Conservation (phyloP, 2,113 vertebrate genomes). For the Aegypius monachus region DNA sequence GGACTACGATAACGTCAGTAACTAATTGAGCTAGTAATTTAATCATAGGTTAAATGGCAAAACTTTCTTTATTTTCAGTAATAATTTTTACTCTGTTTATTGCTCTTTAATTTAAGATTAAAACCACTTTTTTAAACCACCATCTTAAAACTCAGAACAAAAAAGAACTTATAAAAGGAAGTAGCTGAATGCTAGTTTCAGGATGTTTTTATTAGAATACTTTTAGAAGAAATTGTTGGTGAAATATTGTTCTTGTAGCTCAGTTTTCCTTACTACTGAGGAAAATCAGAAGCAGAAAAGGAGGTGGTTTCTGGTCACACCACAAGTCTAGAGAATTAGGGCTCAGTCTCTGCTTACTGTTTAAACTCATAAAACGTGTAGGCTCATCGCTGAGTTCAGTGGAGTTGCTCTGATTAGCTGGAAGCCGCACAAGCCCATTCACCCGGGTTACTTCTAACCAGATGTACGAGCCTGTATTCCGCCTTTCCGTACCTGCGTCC, state of each 20-base stretch:
- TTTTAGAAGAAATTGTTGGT: conserved; percentile 49
- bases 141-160: background rate
- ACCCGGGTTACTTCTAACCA: background rate
- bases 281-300: conserved; percentile 64
- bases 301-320: conserved; percentile 59
- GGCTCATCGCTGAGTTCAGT: background rate
- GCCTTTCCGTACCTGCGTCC: background rate
- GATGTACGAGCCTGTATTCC: background rate
- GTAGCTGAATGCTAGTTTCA: background rate
- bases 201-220: conserved; percentile 57
- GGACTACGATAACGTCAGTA: background rate
- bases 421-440: background rate
- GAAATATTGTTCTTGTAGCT: conserved; percentile 56
- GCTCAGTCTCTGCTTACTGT: background rate
- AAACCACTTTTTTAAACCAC: background rate
- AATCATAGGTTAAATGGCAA: background rate
- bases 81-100: background rate
- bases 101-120: background rate
- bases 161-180: background rate
- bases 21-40: background rate
- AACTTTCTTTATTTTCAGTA: background rate
- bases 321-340: conserved; percentile 3
- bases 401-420: background rate
- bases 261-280: conserved; percentile 52
- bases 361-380: background rate